These are phyloP conservation scores for Coremacera marginata DNA, from an alignment of 2,888 invertebrate species.

Conservation along the genomic window DNA sequence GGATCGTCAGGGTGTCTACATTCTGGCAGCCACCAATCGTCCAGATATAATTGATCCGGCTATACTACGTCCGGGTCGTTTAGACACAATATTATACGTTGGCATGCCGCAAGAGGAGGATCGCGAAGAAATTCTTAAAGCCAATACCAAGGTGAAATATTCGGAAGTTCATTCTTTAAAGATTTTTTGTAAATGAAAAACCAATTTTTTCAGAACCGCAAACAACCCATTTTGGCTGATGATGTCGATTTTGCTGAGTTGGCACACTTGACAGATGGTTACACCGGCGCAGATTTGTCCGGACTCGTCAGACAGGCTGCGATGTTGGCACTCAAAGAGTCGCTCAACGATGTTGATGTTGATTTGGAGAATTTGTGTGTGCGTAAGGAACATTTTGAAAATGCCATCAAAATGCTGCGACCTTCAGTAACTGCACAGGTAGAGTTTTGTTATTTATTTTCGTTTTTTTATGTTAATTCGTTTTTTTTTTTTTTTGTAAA, in stretches of 20 bases:
- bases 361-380: constrained; percentile 73
- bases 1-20: constrained; percentile 89
- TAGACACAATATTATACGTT: constrained; percentile 91
- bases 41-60: constrained; percentile 98
- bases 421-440: constrained; percentile 88
- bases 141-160: constrained; percentile 82
- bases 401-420: constrained; percentile 82
- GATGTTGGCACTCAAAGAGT: constrained; percentile 82
- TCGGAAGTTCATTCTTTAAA: constrained; percentile 29
- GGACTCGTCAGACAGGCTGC: constrained; percentile 91
- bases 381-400: constrained; percentile 78
- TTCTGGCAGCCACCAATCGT: constrained; percentile 96
- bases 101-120: constrained; percentile 86
- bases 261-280: constrained; percentile 80
- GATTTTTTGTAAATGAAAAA: constrained; percentile 5
- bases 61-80: constrained; percentile 86
- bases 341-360: constrained; percentile 73
- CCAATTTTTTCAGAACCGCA: constrained; percentile 76
- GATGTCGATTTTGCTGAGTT: constrained; percentile 83
- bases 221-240: constrained; percentile 79
- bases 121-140: constrained; percentile 87
- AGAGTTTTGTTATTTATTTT: constrained; percentile 44
- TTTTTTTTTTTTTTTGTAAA: constrained; percentile 21
- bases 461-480: neutral
- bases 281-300: constrained; percentile 94